These are phyloP conservation scores for Gymnothorax javanicus DNA, from an alignment of 2,797 vertebrate species.

Conservation along the genomic window DNA sequence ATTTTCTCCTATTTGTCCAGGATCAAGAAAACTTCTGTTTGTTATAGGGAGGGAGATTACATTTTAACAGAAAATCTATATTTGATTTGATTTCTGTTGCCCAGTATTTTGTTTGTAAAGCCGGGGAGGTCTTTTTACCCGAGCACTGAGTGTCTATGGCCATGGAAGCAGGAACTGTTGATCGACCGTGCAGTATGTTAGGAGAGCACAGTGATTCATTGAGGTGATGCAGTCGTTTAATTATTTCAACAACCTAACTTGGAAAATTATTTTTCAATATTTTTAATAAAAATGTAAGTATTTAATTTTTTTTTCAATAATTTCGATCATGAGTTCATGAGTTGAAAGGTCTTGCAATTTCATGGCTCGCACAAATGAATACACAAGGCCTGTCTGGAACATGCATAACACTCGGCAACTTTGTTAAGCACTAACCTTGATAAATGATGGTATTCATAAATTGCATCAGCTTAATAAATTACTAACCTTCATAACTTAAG, in stretches of 20 bases:
- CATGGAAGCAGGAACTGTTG: constrained; percentile 18
- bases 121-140: constrained; percentile 18
- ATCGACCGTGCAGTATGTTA: constrained; percentile 8
- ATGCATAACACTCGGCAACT: too few species aligned
- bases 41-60: neutral
- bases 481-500: too few species aligned
- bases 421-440: too few species aligned
- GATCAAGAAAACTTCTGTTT: constrained; percentile 6
- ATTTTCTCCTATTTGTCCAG: neutral
- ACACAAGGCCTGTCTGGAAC: neutral
- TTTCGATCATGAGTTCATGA: neutral
- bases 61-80: constrained; percentile 26
- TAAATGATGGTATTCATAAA: too few species aligned
- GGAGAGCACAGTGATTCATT: constrained; percentile 14
- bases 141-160: constrained; percentile 32
- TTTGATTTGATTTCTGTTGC: constrained; percentile 17
- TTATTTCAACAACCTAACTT: constrained; percentile 17
- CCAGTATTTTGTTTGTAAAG: constrained; percentile 17
- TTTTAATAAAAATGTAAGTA: neutral
- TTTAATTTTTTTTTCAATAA: neutral
- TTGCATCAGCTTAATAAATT: too few species aligned
- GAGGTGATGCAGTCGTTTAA: neutral
- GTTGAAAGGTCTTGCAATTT: neutral
- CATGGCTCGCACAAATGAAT: neutral
- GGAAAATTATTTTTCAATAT: constrained; percentile 1